Base-by-base conservation (phyloP, 2,797 vertebrate species). In the Artibeus jamaicensis region DNA sequence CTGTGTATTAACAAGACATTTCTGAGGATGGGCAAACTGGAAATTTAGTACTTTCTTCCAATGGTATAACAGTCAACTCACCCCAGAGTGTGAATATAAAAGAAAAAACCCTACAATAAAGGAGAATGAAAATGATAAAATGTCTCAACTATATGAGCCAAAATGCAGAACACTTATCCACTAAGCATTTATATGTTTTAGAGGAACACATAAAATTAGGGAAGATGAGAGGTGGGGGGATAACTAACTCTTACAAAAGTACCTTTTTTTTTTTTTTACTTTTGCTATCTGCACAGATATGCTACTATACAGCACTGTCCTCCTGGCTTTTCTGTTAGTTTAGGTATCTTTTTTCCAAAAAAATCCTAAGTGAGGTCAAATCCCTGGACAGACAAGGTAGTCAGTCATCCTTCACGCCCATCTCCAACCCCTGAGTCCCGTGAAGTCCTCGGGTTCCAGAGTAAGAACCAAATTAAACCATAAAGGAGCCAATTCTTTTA, bases 1-100 rank as follows among this genome's bases (percentile, higher is more conserved):
- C 73, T 70, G 59, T 76, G 59, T 50, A 97, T 89, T 96, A 93
- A 81, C 77, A 96, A 96, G 67, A 34, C 24, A 92, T 71, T 89
- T 96, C 44, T 83, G 67, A 96, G 62, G 26, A 86, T 89, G 68
- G 84, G 48, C 86, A 74, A 83, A 34, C 26, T 16, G 77, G 76
- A 65, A 82, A 73, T 29, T 71, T 96, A 86, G 21, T 53, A 48
- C 48, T 48, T 95, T 83, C 84, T 96, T 83, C 86, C 77, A 48
- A 86, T 81, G 53, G 93, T 89, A 46, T 81, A 85, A 93, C 86
- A 94, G 59, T 95, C 78, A 96, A 70, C 71, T 55, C 50, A 74
- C 50, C 14, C 53, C 44, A 78, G 4, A 92, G 55, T 9, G 1
- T 22, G 87, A 77, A 39, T 96, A 94, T 89, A 89, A 95, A 2